Conservation (phyloP, 2,797 vertebrate species). For the Cottoperca gobio region DNA sequence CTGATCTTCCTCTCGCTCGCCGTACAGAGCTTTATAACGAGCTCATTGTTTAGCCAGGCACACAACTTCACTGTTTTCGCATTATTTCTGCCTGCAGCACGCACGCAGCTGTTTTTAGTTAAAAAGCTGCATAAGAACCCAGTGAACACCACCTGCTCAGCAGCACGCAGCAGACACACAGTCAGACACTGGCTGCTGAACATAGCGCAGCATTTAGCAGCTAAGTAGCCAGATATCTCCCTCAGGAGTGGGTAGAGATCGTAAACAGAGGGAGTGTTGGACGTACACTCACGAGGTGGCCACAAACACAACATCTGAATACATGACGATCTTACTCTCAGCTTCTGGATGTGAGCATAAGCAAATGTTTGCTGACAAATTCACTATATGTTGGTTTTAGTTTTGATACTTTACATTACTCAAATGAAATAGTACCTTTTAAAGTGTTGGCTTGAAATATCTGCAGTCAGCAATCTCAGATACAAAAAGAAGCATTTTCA, state of each 20-base stretch:
- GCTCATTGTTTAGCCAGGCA: not conserved
- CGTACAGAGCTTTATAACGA: not conserved
- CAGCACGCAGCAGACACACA: not conserved
- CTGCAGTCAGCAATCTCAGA: conserved; percentile 19
- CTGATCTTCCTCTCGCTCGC: not conserved
- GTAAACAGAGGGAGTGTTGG: too few species aligned
- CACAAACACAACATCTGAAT: too few species aligned
- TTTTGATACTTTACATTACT: not conserved
- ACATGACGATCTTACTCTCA: too few species aligned
- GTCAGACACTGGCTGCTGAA: not conserved
- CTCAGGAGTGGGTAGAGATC: too few species aligned
- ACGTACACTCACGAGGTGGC: too few species aligned
- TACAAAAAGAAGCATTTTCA: conserved; percentile 28
- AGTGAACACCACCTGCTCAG: not conserved
- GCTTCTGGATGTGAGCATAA: too few species aligned
- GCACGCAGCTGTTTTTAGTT: not conserved
- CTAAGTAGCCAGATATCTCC: not conserved
- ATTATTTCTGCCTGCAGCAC: not conserved
- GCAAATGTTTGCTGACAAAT: too few species aligned
- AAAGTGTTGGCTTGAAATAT: conserved; percentile 42
- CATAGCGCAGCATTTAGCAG: not conserved
- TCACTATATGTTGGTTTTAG: too few species aligned
- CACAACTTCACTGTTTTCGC: not conserved
- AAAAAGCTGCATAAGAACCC: not conserved
- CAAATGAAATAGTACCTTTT: too few species aligned